A percentile compares a stretch with the other conserved stretches of the same genome.
These are phyloP conservation scores for Rhabdophis nuchalis DNA, from an alignment of 2,797 vertebrate species.

Conservation along the genomic window DNA sequence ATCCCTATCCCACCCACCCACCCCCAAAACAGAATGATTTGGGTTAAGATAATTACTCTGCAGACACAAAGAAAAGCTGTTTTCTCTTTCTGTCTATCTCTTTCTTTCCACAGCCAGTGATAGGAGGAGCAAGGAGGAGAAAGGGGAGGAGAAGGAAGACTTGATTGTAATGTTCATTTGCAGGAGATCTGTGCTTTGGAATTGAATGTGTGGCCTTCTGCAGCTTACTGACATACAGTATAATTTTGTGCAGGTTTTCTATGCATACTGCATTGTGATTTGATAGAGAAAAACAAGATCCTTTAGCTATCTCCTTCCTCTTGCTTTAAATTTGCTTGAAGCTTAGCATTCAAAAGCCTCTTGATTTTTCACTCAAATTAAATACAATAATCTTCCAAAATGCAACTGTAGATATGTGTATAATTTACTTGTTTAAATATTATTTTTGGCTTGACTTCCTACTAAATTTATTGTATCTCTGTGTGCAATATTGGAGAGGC, in stretches of 20 bases:
- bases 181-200: conserved; percentile 46
- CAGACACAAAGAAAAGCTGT: conserved; percentile 41
- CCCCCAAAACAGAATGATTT: conserved; percentile 17
- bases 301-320: not conserved
- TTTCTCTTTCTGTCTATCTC: not conserved
- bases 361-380: not conserved
- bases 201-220: conserved; percentile 50
- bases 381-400: not conserved
- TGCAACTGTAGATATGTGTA: not conserved
- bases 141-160: conserved; percentile 23
- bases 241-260: conserved; percentile 19
- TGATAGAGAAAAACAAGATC: not conserved
- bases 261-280: conserved; percentile 10
- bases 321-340: not conserved
- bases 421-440: not conserved
- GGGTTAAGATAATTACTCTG: conserved; percentile 8
- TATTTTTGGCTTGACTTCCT: not conserved
- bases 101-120: conserved; percentile 37
- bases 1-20: not conserved
- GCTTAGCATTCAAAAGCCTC: not conserved
- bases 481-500: not conserved
- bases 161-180: conserved; percentile 26
- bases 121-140: conserved; percentile 33
- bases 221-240: conserved; percentile 39
- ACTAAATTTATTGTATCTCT: not conserved